Base-by-base conservation (phyloP, 1,140 invertebrate genomes). In the Lanistes nyassanus region DNA sequence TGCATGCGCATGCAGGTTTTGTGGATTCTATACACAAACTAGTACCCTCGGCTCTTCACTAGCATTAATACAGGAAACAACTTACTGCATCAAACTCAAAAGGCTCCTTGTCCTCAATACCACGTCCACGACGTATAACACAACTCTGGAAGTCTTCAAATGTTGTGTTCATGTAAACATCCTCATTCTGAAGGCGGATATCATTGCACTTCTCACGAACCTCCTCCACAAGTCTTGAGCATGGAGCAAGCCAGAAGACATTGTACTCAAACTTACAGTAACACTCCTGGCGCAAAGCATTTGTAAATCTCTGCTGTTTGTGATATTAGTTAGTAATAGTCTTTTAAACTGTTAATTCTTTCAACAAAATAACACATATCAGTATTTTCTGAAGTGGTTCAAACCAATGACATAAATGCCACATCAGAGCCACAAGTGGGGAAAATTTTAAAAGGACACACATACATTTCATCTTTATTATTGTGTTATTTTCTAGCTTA, bases 151-250 rank as follows among this genome's bases (percentile, higher is more conserved):
- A 97, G 76, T 97, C 95, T 23, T 92, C 91, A 85, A 98, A 98
- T 0, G 93, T 92, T 0, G 97, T 95, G 7, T 95, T 94, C 95
- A 98, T 96, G 84, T 97, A 98, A 0, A 98, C 93, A 79, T 97
- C 94, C 82, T 96, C 95, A 85, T 96, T 98, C 84, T 95, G 93
- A 11, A 99, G 85, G 37, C 92, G 92, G 19, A 97, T 89, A 70
- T 83, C 92, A 11, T 81, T 92, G 29, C 94, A 92, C 75, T 94
- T 91, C 72, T 97, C 94, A 88, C 96, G 97, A 0, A 98, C 91
- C 90, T 98, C 96, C 90, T 98, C 97, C 0, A 99, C 93, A 42
- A 98, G 88, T 82, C 96, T 92, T 76, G 29, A 80, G 66, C 31
- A 65, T 39, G 69, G 7, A 34, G 53, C 36, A 55, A 66, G 74